Evolutionary conservation across 1,140 invertebrate genomes (phyloP).

Genomic region (Bombus waltoni): DNA sequence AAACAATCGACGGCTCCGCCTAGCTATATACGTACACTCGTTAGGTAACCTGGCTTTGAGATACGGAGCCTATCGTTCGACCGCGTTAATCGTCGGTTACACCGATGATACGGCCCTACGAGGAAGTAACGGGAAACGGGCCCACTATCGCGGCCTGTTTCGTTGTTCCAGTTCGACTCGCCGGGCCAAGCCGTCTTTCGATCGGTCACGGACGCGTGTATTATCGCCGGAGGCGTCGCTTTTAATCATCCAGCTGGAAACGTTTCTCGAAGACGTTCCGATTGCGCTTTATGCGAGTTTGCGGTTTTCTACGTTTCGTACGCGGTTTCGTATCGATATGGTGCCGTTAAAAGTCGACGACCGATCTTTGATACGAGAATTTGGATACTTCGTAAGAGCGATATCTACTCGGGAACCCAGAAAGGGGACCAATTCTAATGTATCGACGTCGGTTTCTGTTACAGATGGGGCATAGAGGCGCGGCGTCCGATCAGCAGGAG

Average conservation of each 20-base stretch:
- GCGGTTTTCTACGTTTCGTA: too few species aligned
- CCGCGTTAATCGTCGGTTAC: constrained; percentile 39
- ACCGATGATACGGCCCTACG: constrained; percentile 12
- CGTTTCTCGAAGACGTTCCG: background rate
- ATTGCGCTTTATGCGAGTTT: background rate
- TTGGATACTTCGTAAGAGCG: background rate
- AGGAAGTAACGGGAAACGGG: constrained; percentile 35
- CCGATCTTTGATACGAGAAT: background rate
- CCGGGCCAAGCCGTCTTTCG: background rate
- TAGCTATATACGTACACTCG: constrained; percentile 42
- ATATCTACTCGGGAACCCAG: background rate
- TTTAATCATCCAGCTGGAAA: background rate
- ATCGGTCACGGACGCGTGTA: background rate
- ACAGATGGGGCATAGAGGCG: constrained; percentile 69
- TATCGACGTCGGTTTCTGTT: background rate
- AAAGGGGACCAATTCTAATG: background rate
- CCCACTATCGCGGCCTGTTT: background rate
- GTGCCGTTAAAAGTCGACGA: background rate
- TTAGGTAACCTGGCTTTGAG: constrained; percentile 50
- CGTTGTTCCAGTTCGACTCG: background rate
- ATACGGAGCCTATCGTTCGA: background rate
- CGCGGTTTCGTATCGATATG: background rate
- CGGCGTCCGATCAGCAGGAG: constrained; percentile 57
- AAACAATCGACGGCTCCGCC: constrained; percentile 64
- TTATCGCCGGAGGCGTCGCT: too few species aligned